Base-by-base conservation (phyloP, 2,113 vertebrate genomes). In the Rhagologus leucostigma region DNA sequence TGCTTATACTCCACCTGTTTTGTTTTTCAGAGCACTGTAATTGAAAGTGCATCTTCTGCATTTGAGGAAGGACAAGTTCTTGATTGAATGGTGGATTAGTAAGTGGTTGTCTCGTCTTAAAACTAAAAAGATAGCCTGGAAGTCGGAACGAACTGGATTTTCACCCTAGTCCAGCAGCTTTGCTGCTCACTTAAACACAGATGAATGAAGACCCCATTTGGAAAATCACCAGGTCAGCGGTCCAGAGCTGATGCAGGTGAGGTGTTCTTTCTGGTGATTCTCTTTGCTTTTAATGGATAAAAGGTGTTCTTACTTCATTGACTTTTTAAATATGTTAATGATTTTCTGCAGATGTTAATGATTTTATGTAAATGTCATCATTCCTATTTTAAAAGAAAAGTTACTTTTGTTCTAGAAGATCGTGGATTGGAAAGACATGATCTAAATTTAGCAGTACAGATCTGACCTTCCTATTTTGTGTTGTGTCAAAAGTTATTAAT, bases 161-260 rank as follows among this genome's bases (percentile, higher is more conserved):
- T 98, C 97, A 98, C 98, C 98, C 97, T 97, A 97, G 98, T 98
- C 85, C 49, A 98, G 99, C 99, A 99, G 99, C 99, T 98, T 97
- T 98, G 98, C 99, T 99, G 99, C 99, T 99, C 98, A 97, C 97
- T 97, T 98, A 98, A 98, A 98, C 98, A 98, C 99, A 99, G 99
- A 99, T 99, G 99, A 99, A 99, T 99, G 99, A 99, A 99, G 99
- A 99, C 99, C 98, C 99, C 99, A 97, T 99, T 99, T 98, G 99
- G 98, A 98, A 99, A 99, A 98, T 98, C 98, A 94, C 97, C 99
- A 93, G 99, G 98, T 98, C 99, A 98, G 98, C 98, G 99, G 98
- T 98, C 99, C 98, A 98, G 99, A 98, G 99, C 99, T 98, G 99
- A 99, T 99, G 98, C 99, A 99, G 99, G 99, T 96, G 60, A 89